Conservation (phyloP, 2,113 vertebrate species). For the Chauna torquata region DNA sequence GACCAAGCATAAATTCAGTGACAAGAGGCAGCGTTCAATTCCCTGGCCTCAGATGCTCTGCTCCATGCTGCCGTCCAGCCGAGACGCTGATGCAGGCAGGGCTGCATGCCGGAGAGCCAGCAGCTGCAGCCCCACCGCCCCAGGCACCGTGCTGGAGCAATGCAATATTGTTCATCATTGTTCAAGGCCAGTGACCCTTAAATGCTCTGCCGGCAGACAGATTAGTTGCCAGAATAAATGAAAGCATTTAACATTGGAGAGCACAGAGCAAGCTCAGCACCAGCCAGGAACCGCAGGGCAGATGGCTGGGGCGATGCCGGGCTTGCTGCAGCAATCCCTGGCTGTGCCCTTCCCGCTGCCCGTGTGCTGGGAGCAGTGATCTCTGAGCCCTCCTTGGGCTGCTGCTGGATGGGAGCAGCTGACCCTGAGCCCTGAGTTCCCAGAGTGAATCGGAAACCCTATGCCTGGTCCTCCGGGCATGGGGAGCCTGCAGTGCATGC, state of each 20-base stretch:
- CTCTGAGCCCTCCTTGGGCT: fast-evolving
- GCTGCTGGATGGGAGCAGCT: neutral
- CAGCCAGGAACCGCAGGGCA: fast-evolving
- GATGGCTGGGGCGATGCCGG: fast-evolving
- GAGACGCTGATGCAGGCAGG: neutral
- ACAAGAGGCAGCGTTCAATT: neutral
- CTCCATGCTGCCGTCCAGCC: neutral
- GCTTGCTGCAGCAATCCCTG: neutral
- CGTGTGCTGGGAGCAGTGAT: neutral
- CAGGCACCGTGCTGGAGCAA: fast-evolving
- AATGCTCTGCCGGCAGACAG: neutral
- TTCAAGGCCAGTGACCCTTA: neutral
- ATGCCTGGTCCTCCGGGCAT: neutral
- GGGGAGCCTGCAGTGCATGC: fast-evolving
- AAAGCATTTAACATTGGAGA: neutral
- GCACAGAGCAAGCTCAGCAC: fast-evolving
- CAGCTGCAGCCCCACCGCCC: fast-evolving
- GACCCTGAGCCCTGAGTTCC: fast-evolving
- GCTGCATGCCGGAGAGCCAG: neutral
- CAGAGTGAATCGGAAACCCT: neutral
- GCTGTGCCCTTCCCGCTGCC: neutral
- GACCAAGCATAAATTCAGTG: fast-evolving
- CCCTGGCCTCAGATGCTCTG: fast-evolving
- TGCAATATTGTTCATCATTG: fast-evolving
- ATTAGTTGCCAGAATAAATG: neutral